Evolutionary conservation across 30 jellyfish, hydroid and myxozoan genomes (phyloP), one percentile per base, ranked within the genome.

Genomic region (Aurelia aurita complex sp. Pacific): DNA sequence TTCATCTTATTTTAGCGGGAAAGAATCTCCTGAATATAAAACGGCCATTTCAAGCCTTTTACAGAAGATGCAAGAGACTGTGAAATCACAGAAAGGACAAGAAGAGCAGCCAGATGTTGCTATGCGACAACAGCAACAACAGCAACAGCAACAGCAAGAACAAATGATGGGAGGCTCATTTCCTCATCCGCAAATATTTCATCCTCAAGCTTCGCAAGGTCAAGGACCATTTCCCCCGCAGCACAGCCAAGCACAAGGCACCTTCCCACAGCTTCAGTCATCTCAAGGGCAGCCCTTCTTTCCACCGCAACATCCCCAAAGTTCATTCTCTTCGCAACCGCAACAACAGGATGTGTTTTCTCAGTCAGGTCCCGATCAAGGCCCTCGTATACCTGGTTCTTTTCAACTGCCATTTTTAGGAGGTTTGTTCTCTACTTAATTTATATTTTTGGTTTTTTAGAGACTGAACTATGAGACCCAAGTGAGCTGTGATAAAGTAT

Each of bases 1-100:
- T 46, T 46, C 8, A 14, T 6, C 32, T 65, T 36, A 55, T 73
- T 84, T 62, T 46, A 84, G 93, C 50, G 73, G 70, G 76, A 84
- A 84, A 73, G 93, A 77, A 59, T 84, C 93, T 54, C 93, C 93
- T 6, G 87, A 84, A 42, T 84, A 84, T 72, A 77, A 74, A 42
- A 15, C 93, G 8, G 76, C 78, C 7, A 77, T 84, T 14, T 77
- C 93, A 18, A 77, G 72, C 17, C 16, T 84, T 4, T 33, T 84
- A 59, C 93, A 84, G 33, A 64, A 75, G 76, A 36, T 75, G 82
- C 93, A 84, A 77, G 87, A 84, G 77, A 84, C 75, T 36, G 87
- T 73, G 2, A 84, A 64, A 29, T 52, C 33, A 62, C 92, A 74
- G 86, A 62, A 73, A 62, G 57, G 57, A 46, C 13, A 13, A 9